These are phyloP conservation scores for Echinops telfairi DNA, from an alignment of 2,113 vertebrate species.

Conservation along the genomic window DNA sequence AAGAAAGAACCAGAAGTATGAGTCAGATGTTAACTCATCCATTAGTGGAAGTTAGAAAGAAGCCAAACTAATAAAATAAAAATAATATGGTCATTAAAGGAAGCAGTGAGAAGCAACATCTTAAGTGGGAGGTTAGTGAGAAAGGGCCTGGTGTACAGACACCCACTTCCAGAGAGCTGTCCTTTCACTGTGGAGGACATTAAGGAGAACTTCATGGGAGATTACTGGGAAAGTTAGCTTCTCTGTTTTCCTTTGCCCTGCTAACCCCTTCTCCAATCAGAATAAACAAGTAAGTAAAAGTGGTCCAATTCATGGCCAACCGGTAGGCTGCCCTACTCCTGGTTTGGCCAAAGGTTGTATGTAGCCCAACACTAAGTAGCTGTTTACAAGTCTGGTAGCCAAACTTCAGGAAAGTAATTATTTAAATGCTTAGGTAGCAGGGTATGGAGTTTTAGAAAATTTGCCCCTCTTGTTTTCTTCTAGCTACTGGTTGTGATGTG, in stretches of 20 bases:
- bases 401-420: conserved; percentile 82
- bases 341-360: conserved; percentile 70
- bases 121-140: conserved; percentile 53
- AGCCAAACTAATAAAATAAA: conserved; percentile 84
- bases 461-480: conserved; percentile 66
- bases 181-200: conserved; percentile 36
- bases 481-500: conserved; percentile 79
- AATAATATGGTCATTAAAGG: conserved; percentile 86
- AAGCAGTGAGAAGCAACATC: conserved; percentile 78
- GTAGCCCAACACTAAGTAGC: conserved; percentile 79
- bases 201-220: conserved; percentile 33
- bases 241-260: conserved; percentile 32
- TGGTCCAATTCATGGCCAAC: conserved; percentile 16
- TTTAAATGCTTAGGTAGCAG: conserved; percentile 79
- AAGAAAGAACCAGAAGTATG: conserved; percentile 82
- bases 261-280: neutral
- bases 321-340: conserved; percentile 79
- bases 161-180: neutral
- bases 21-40: conserved; percentile 84
- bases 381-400: conserved; percentile 65
- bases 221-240: conserved; percentile 37
- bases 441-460: conserved; percentile 68
- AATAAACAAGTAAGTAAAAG: conserved; percentile 12
- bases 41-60: conserved; percentile 85
- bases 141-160: neutral